Percentiles rank a stretch among this genome's conserved stretches.
These are phyloP conservation scores for Coccyzus lansbergi DNA, from an alignment of 2,797 vertebrate species.

Conservation along the genomic window DNA sequence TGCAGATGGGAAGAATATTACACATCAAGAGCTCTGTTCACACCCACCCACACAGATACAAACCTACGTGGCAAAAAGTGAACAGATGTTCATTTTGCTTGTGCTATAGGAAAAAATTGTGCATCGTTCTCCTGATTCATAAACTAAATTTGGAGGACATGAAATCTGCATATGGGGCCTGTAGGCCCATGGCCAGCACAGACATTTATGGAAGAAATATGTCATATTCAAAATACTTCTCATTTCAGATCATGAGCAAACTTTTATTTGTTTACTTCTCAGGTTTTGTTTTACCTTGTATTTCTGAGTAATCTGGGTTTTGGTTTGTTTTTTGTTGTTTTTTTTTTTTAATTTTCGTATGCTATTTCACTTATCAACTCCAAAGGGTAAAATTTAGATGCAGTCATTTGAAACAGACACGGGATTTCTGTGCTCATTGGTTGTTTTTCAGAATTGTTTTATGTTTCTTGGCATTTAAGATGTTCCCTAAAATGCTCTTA, in stretches of 20 bases:
- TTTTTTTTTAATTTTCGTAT: too few species aligned
- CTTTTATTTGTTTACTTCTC: constrained; percentile 22
- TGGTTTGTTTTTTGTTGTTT: not conserved
- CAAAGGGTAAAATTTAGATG: not conserved
- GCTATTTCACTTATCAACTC: not conserved
- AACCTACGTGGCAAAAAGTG: constrained; percentile 74
- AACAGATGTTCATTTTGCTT: constrained; percentile 81
- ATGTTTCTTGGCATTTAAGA: not conserved
- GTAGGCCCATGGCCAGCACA: constrained; percentile 51
- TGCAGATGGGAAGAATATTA: constrained; percentile 77
- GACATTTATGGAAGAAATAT: constrained; percentile 44
- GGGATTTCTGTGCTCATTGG: not conserved
- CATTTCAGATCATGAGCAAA: constrained; percentile 20
- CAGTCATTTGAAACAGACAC: not conserved
- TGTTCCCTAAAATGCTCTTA: not conserved
- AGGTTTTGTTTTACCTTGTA: constrained; percentile 8
- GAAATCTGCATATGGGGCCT: constrained; percentile 61
- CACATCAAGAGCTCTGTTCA: constrained; percentile 75
- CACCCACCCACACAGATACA: constrained; percentile 71
- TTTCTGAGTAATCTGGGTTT: not conserved
- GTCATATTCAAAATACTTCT: constrained; percentile 29
- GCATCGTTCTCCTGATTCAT: constrained; percentile 71
- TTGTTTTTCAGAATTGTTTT: not conserved
- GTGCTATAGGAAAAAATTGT: constrained; percentile 67
- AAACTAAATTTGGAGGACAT: constrained; percentile 73